Conservation (phyloP, 1,140 invertebrate species). For the Aphidius gifuensis region DNA sequence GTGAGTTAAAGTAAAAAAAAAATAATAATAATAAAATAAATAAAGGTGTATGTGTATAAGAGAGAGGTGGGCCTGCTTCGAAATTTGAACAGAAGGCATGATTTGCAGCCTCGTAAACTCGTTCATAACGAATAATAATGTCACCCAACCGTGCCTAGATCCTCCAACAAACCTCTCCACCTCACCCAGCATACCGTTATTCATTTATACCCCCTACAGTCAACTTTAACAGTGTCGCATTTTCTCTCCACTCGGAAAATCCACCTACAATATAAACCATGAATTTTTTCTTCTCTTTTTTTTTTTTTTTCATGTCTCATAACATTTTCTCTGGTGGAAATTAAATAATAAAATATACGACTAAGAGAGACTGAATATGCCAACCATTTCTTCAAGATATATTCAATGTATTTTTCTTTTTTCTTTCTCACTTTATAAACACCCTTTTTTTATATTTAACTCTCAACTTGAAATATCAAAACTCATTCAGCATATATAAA, state of each 20-base stretch:
- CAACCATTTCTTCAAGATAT: constrained; percentile 2
- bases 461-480: background rate
- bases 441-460: background rate
- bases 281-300: constrained; percentile 34
- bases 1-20: too few species aligned
- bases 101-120: constrained; percentile 57
- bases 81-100: constrained; percentile 56
- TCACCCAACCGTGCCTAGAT: constrained; percentile 39
- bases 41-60: constrained; percentile 30
- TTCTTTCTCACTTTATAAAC: background rate
- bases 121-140: constrained; percentile 58
- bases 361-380: constrained; percentile 10
- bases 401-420: background rate
- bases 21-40: too few species aligned
- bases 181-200: constrained; percentile 8
- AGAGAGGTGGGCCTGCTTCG: constrained; percentile 48
- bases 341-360: constrained; percentile 57
- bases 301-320: constrained; percentile 46
- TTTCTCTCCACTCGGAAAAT: constrained; percentile 41
- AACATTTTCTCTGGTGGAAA: constrained; percentile 46
- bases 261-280: constrained; percentile 52
- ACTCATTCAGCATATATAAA: background rate
- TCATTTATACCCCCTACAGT: constrained; percentile 12
- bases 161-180: constrained; percentile 5
- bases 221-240: constrained; percentile 14